Base-by-base conservation (phyloP, 2,113 vertebrate species). In the Fregata magnificens region DNA sequence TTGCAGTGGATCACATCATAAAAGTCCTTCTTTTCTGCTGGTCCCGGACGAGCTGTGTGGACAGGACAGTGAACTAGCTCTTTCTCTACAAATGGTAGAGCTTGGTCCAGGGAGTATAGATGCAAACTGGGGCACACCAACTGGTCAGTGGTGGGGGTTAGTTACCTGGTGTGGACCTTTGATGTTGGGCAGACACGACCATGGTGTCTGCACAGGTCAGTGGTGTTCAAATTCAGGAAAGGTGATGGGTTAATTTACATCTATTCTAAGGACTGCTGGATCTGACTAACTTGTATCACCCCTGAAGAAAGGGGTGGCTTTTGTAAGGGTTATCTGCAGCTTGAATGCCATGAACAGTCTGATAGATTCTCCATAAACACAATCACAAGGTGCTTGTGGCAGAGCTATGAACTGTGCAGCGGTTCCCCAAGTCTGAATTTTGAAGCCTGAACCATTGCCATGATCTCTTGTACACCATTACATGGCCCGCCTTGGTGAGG, bases 31-130 rank as follows among this genome's bases (percentile, higher is more conserved):
- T 69, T 69, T 44, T 17, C 50, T 80, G 19, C 45, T 70, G 28
- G 14, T 76, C 25, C 44, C 2, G 1, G 21, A 25, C 0, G 0
- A 79, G 40, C 73, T 69, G 16, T 15, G 4, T 12, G 61, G 40
- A 77, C 34, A 42, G 61, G 40, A 77, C 34, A 42, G 11, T 1
- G 8, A 61, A 19, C 36, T 45, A 58, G 12, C 28, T 56, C 24
- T 79, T 87, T 72, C 24, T 74, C 16, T 91, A 16, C 2, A 2
- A 66, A 24, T 2, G 61, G 28, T 5, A 72, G 13, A 26, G 20
- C 13, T 52, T 82, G 18, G 3, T 63, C 8, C 74, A 79, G 62
- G 28, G 17, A 55, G 4, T 1, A n/a, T 18, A 38, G 28, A 16
- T 62, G n/a, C n/a, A 92, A 93, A 82, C 19, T 3, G 4, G 44